phyloP scores from a whole-genome alignment of 2,797 vertebrate species.

The Paratrypauchen microcephalus region DNA sequence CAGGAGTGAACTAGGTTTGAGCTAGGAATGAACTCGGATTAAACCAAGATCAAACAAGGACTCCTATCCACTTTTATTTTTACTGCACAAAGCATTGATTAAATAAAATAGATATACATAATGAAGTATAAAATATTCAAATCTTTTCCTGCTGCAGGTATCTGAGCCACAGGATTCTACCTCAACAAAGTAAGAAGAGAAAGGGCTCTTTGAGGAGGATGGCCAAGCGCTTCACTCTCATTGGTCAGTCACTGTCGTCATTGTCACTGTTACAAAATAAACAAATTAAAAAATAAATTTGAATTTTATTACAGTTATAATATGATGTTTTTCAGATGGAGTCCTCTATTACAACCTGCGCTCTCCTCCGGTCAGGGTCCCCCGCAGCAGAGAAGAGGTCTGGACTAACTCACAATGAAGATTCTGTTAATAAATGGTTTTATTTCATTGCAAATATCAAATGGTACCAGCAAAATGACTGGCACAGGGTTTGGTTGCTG shows the following conservation, averaged over 20 bases:
- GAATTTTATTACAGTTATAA: not conserved
- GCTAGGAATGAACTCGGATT: not conserved
- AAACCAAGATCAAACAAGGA: not conserved
- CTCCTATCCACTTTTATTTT: too few species aligned
- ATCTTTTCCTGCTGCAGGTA: slow-evolving; percentile 32
- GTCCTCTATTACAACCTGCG: slow-evolving; percentile 61
- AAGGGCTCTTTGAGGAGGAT: slow-evolving; percentile 44
- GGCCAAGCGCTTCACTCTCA: slow-evolving; percentile 52
- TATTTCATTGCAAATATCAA: not conserved
- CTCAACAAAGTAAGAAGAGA: slow-evolving; percentile 41
- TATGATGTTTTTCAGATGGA: slow-evolving; percentile 53
- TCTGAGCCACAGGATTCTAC: slow-evolving; percentile 56
- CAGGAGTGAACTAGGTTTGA: not conserved
- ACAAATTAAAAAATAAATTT: not conserved
- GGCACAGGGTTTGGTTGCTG: too few species aligned
- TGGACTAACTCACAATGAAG: not conserved
- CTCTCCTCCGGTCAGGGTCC: slow-evolving; percentile 59
- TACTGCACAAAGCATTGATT: not conserved
- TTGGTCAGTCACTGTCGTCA: slow-evolving; percentile 33
- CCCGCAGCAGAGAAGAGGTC: slow-evolving; percentile 65
- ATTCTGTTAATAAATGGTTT: not conserved
- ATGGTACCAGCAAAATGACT: too few species aligned
- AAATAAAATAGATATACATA: not conserved
- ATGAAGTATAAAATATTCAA: not conserved
- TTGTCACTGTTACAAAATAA: not conserved